phyloP scores from a whole-genome alignment of 2,888 invertebrate species.

The Caenorhabditis japonica region DNA sequence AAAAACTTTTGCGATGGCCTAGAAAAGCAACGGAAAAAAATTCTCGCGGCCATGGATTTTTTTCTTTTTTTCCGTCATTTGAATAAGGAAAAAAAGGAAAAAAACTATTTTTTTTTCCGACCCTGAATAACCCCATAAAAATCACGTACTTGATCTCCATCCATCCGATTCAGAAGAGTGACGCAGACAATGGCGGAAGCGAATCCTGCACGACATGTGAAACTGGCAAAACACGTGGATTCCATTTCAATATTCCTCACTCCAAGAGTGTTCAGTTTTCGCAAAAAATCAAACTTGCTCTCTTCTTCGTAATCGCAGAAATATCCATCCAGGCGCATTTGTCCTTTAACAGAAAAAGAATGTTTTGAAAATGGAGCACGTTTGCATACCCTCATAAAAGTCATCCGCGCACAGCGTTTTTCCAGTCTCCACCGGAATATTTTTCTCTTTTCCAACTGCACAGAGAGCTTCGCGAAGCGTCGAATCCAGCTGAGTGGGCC shows the following conservation, averaged over 20 bases:
- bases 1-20: too few species aligned
- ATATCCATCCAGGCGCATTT: constrained; percentile 94
- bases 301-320: constrained; percentile 92
- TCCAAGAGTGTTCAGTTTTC: constrained; percentile 82
- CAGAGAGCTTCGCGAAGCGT: constrained; percentile 87
- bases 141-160: constrained; percentile 86
- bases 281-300: constrained; percentile 92
- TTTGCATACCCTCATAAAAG: constrained; percentile 93
- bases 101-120: too few species aligned
- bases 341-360: constrained; percentile 82
- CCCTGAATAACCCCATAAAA: too few species aligned
- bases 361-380: too few species aligned
- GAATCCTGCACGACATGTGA: constrained; percentile 87
- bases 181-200: constrained; percentile 91
- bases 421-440: constrained; percentile 85
- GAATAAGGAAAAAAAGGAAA: too few species aligned
- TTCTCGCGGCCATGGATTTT: too few species aligned
- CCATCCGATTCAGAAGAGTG: constrained; percentile 89
- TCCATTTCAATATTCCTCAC: constrained; percentile 95
- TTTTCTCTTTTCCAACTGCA: constrained; percentile 80
- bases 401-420: constrained; percentile 96
- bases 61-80: too few species aligned
- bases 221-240: constrained; percentile 90
- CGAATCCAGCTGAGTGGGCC: constrained; percentile 86
- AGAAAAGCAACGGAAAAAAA: too few species aligned